These are phyloP conservation scores for Protula sp. DNA, from an alignment of 2,888 invertebrate species.

Conservation along the genomic window DNA sequence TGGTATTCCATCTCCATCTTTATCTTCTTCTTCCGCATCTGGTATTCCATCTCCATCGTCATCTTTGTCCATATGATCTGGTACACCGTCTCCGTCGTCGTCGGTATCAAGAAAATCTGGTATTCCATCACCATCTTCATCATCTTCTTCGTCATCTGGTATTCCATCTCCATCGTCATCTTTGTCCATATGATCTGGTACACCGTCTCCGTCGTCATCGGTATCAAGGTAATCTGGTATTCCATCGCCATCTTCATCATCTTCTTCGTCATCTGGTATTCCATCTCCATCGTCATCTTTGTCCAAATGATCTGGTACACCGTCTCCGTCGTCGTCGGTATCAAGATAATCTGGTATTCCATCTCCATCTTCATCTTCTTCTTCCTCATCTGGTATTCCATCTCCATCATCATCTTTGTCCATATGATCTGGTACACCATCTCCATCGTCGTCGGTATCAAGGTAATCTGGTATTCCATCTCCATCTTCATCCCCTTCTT, in stretches of 20 bases:
- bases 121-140: slow-evolving; percentile 24
- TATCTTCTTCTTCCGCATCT: slow-evolving; percentile 17
- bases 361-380: slow-evolving; percentile 18
- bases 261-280: slow-evolving; percentile 18
- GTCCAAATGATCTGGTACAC: slow-evolving; percentile 25
- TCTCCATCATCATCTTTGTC: slow-evolving; percentile 10
- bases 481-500: slow-evolving; percentile 24
- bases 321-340: slow-evolving; percentile 21
- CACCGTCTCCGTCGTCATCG: slow-evolving; percentile 15
- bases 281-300: slow-evolving; percentile 35
- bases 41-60: slow-evolving; percentile 15
- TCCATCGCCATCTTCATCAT: slow-evolving; percentile 34
- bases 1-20: slow-evolving; percentile 25
- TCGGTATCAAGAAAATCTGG: slow-evolving; percentile 24
- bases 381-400: slow-evolving; percentile 19
- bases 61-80: slow-evolving; percentile 10
- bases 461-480: slow-evolving; percentile 28
- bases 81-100: slow-evolving; percentile 7
- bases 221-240: slow-evolving; percentile 18
- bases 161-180: slow-evolving; percentile 36
- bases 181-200: neutral
- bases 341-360: slow-evolving; percentile 32
- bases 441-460: slow-evolving; percentile 32
- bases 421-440: slow-evolving; percentile 31
- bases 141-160: slow-evolving; percentile 32